A percentile compares a stretch with the other conserved stretches of the same genome.
Conservation (phyloP, 2,797 vertebrate species). For the Myiotriccus ornatus region DNA sequence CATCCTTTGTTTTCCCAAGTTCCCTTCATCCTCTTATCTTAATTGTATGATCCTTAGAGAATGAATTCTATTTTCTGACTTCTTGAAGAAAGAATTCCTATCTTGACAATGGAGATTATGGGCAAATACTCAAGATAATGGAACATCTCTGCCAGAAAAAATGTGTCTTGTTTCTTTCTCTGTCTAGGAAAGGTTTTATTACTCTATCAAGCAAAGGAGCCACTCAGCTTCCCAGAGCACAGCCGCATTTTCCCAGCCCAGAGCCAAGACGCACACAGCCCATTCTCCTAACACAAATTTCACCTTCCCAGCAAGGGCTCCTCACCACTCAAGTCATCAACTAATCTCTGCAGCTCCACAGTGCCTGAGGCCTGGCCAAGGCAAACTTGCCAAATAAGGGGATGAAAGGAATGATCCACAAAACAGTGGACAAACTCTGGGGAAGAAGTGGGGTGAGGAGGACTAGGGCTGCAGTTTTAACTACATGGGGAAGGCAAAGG, state of each 20-base stretch:
- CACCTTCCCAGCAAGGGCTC: neutral
- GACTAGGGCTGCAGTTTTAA: neutral
- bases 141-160: neutral
- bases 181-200: neutral
- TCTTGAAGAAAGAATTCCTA: neutral
- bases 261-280: neutral
- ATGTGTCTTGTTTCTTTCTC: neutral
- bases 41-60: neutral
- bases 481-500: neutral
- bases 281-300: neutral
- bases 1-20: neutral
- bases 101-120: neutral
- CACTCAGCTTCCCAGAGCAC: accelerated
- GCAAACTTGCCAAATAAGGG: neutral
- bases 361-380: neutral
- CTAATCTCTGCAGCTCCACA: neutral
- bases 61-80: neutral
- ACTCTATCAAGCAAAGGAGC: neutral
- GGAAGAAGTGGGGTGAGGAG: neutral
- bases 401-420: neutral
- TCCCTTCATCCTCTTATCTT: neutral
- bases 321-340: neutral
- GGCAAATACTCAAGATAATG: neutral
- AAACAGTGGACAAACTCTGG: neutral
- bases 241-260: neutral